phyloP scores from a whole-genome alignment of 2,113 vertebrate genomes.

The Leuciscus idus region DNA sequence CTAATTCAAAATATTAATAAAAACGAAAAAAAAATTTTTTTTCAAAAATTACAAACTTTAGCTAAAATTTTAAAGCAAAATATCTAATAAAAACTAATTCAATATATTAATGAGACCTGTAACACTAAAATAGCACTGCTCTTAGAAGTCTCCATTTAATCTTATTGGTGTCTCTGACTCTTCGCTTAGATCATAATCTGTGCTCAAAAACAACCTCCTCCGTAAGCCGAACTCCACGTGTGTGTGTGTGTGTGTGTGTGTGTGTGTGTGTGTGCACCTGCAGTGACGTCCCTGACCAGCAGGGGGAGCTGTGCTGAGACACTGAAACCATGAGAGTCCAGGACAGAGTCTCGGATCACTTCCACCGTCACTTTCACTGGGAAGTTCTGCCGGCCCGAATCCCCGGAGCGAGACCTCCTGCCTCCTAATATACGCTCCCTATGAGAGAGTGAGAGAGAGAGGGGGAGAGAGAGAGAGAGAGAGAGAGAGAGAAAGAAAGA shows the following conservation, averaged over 20 bases:
- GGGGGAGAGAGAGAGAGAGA: too few relatives aligned
- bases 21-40: too few relatives aligned
- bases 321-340: slow-evolving; percentile 89
- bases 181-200: slow-evolving; percentile 8
- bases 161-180: not conserved
- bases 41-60: too few relatives aligned
- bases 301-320: slow-evolving; percentile 85
- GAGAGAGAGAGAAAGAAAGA: too few relatives aligned
- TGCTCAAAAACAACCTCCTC: slow-evolving; percentile 11
- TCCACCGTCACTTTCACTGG: slow-evolving; percentile 83
- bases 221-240: not conserved
- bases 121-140: not conserved
- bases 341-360: slow-evolving; percentile 84
- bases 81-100: too few relatives aligned
- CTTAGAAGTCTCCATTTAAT: not conserved
- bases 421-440: slow-evolving; percentile 84
- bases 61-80: too few relatives aligned
- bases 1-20: too few relatives aligned
- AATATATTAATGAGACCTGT: too few relatives aligned
- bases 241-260: slow-evolving; percentile 53
- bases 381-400: slow-evolving; percentile 72
- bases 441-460: slow-evolving; percentile 14
- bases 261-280: slow-evolving; percentile 75
- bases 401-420: slow-evolving; percentile 73
- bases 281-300: slow-evolving; percentile 85